A percentile compares a stretch with the other conserved stretches of the same genome.
Conservation (phyloP, 1,140 invertebrate genomes). For the Cheumatopsyche charites region DNA sequence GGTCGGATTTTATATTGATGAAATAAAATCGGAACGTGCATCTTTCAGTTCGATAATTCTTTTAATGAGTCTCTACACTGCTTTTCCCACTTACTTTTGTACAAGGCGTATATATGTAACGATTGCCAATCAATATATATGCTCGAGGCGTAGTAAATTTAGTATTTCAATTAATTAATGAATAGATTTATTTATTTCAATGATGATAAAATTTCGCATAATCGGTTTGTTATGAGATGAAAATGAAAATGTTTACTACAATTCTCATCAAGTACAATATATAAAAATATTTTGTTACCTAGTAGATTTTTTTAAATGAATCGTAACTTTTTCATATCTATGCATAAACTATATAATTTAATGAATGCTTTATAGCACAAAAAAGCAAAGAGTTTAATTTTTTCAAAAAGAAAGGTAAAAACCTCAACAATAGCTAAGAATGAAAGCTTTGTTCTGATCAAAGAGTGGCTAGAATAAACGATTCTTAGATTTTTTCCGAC, state of each 20-base stretch:
- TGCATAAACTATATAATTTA: too few relatives aligned
- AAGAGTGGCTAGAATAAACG: conserved; percentile 6
- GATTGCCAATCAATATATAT: background rate
- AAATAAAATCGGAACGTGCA: background rate
- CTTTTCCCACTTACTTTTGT: background rate
- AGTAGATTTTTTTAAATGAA: too few relatives aligned
- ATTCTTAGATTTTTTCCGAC: background rate
- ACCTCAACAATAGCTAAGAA: conserved; percentile 14
- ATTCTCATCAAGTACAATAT: too few relatives aligned
- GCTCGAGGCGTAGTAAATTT: background rate
- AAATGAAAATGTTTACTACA: too few relatives aligned
- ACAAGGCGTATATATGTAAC: background rate
- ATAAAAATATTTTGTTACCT: too few relatives aligned
- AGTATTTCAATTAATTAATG: conserved; percentile 8
- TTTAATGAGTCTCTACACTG: conserved; percentile 19
- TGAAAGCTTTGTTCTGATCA: conserved; percentile 20
- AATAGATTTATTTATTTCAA: too few relatives aligned
- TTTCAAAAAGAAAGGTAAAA: background rate
- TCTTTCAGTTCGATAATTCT: too few relatives aligned
- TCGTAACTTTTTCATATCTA: too few relatives aligned
- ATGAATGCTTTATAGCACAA: too few relatives aligned
- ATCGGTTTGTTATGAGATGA: too few relatives aligned
- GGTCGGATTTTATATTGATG: background rate
- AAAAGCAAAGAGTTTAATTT: background rate
- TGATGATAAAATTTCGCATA: too few relatives aligned